Percentiles rank a stretch among this genome's conserved stretches.
These are phyloP conservation scores for Sebastes schlegelii DNA, from an alignment of 2,113 vertebrate genomes.

Conservation along the genomic window DNA sequence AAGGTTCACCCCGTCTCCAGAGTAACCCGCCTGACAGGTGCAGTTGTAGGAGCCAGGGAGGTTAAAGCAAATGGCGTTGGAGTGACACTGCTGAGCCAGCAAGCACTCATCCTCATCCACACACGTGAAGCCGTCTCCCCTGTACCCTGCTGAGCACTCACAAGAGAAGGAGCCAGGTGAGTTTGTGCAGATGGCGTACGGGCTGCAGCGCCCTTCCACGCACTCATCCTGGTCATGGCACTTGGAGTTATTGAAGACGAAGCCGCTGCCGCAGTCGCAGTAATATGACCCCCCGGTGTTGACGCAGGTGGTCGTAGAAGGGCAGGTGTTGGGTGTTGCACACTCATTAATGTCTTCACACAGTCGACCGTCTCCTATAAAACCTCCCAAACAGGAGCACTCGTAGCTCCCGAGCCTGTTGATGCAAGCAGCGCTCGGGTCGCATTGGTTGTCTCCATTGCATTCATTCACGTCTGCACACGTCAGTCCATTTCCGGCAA, in stretches of 20 bases:
- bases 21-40: slow-evolving; percentile 80
- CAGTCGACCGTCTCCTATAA: slow-evolving; percentile 74
- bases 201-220: slow-evolving; percentile 71
- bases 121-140: slow-evolving; percentile 83
- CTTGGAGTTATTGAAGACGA: slow-evolving; percentile 67
- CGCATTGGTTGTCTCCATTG: slow-evolving; percentile 71
- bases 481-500: slow-evolving; percentile 81
- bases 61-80: slow-evolving; percentile 81
- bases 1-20: slow-evolving; percentile 78
- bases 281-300: slow-evolving; percentile 83
- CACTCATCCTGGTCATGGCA: slow-evolving; percentile 86
- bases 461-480: slow-evolving; percentile 88
- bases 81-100: slow-evolving; percentile 73
- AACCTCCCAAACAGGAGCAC: slow-evolving; percentile 83
- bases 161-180: slow-evolving; percentile 83
- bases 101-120: slow-evolving; percentile 83
- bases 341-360: slow-evolving; percentile 87
- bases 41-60: slow-evolving; percentile 83
- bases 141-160: slow-evolving; percentile 78
- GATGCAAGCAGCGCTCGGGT: slow-evolving; percentile 79
- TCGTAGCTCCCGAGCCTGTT: slow-evolving; percentile 84
- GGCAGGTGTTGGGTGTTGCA: slow-evolving; percentile 68
- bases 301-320: slow-evolving; percentile 76
- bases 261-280: slow-evolving; percentile 85
- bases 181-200: slow-evolving; percentile 79